Percentiles rank a stretch among this genome's conserved stretches.
Conservation (phyloP, 1,140 invertebrate species). For the Papilio glaucus region DNA sequence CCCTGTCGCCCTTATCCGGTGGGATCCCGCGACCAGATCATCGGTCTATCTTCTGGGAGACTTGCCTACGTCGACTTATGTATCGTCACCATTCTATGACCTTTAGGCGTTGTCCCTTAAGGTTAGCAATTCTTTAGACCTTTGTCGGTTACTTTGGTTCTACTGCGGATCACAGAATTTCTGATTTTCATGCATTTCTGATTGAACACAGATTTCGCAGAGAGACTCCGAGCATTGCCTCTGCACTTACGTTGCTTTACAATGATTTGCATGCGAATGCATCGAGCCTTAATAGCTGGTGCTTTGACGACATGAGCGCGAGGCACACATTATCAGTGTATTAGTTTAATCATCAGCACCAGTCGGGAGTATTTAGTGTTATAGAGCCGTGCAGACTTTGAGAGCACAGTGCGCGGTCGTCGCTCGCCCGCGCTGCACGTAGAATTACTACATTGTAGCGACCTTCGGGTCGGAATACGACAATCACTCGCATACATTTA, state of each 20-base stretch:
- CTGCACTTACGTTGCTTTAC: neutral
- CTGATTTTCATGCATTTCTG: neutral
- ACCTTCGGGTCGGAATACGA: slow-evolving; percentile 38
- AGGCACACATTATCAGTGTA: neutral
- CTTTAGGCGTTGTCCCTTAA: too few species aligned
- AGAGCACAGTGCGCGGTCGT: slow-evolving; percentile 51
- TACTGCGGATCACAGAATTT: too few species aligned
- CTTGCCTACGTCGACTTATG: too few species aligned
- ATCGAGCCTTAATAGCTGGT: neutral
- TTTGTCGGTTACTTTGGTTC: too few species aligned
- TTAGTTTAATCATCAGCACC: slow-evolving; percentile 19
- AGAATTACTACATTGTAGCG: slow-evolving; percentile 37
- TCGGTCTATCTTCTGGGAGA: too few species aligned
- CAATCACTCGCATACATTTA: slow-evolving; percentile 36
- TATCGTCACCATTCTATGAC: too few species aligned
- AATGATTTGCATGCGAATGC: neutral
- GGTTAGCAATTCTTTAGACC: too few species aligned
- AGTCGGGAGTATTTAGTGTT: slow-evolving; percentile 14
- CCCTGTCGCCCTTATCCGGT: too few species aligned
- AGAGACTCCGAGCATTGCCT: too few species aligned
- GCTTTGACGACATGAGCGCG: neutral
- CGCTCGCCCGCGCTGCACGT: slow-evolving; percentile 52
- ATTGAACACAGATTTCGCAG: neutral
- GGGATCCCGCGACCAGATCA: too few species aligned
- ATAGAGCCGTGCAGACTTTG: slow-evolving; percentile 4